A percentile compares a stretch with the other conserved stretches of the same genome.
Evolutionary conservation across 92 coral and sea anemone genomes (phyloP).

Genomic region (Virgularia gustaviana): DNA sequence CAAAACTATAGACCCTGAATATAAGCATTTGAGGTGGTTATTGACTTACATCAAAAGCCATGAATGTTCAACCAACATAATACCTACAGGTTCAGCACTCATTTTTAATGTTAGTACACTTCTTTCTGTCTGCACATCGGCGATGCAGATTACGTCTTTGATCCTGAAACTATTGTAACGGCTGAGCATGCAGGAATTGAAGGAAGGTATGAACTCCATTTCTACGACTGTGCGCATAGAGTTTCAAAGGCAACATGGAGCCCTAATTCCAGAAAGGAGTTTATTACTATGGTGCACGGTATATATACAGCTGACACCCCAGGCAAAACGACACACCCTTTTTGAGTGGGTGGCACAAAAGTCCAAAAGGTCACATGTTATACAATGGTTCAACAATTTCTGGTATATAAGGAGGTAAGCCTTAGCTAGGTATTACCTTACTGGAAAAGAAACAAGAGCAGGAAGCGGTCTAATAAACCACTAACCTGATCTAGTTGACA

Average conservation of each 20-base stretch:
- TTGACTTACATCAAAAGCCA: background rate
- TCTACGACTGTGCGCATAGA: slow-evolving; percentile 53
- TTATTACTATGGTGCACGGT: slow-evolving; percentile 48
- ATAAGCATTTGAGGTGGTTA: background rate
- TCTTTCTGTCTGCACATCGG: slow-evolving; percentile 49
- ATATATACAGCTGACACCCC: slow-evolving; percentile 55
- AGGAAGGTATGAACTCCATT: slow-evolving; percentile 52
- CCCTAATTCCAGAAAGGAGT: slow-evolving; percentile 36
- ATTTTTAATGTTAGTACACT: too few relatives aligned
- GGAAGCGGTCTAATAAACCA: slow-evolving; percentile 35
- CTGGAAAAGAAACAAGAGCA: slow-evolving; percentile 20
- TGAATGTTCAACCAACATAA: background rate
- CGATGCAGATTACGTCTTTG: slow-evolving; percentile 47
- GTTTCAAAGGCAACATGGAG: slow-evolving; percentile 40
- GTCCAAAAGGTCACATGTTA: slow-evolving; percentile 34
- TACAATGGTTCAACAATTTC: slow-evolving; percentile 41
- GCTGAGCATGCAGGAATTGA: slow-evolving; percentile 33
- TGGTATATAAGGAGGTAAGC: slow-evolving; percentile 44
- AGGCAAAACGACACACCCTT: slow-evolving; percentile 45
- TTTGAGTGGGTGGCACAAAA: slow-evolving; percentile 35
- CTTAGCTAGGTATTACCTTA: too few relatives aligned
- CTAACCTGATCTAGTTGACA: slow-evolving; percentile 56
- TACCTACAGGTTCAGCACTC: too few relatives aligned
- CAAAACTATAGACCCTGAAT: background rate
- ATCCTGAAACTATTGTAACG: slow-evolving; percentile 51